Conservation (phyloP, 2,888 invertebrate species). For the Chalcosyrphus nemorum region DNA sequence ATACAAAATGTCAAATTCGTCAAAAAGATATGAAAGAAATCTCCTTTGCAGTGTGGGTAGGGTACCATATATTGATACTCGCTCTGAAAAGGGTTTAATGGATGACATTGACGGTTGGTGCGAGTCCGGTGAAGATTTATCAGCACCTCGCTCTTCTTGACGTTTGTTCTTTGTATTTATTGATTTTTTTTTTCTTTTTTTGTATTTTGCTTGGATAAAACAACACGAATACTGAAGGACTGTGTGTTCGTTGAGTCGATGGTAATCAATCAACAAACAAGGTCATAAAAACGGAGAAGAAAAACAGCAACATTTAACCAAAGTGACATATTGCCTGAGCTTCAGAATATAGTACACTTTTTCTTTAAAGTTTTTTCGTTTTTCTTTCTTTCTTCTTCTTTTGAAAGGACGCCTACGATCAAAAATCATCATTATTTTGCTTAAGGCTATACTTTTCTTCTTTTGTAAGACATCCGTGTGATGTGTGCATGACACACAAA, state of each 20-base stretch:
- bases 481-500: background rate
- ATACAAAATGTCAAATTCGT: conserved; percentile 37
- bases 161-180: conserved; percentile 9
- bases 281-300: conserved; percentile 12
- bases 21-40: conserved; percentile 7
- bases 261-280: conserved; percentile 40
- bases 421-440: background rate
- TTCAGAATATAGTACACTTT: conserved; percentile 13
- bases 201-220: no score
- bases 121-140: conserved; percentile 16
- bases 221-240: background rate
- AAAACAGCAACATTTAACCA: conserved; percentile 14
- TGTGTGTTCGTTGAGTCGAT: background rate
- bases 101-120: conserved; percentile 2
- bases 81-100: conserved; percentile 4
- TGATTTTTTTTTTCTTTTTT: background rate
- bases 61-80: background rate
- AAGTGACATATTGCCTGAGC: conserved; percentile 28
- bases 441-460: background rate
- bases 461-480: conserved; percentile 1
- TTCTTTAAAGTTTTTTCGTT: background rate
- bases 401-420: background rate
- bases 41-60: background rate
- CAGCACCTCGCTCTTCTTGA: conserved; percentile 15
- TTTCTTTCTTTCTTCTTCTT: background rate